Conservation (phyloP, 2,797 vertebrate species). For the Alauda arvensis region DNA sequence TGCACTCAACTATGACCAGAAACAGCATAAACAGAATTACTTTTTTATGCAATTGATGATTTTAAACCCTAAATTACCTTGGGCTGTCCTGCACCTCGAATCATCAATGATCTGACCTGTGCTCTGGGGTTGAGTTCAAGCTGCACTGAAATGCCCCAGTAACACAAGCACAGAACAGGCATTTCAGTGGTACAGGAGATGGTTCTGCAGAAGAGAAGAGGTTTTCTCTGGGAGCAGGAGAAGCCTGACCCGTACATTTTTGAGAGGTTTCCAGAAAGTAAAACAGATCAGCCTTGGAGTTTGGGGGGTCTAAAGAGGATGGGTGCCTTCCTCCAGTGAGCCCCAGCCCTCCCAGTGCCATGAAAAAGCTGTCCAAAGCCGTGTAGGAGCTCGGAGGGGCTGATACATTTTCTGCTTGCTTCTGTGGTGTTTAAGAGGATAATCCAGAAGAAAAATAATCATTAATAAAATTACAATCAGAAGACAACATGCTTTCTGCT, state of each 20-base stretch:
- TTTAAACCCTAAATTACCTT: background rate
- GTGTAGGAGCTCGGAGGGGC: accelerated
- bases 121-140: background rate
- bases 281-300: background rate
- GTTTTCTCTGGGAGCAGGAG: background rate
- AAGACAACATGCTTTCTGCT: background rate
- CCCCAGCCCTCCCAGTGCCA: background rate
- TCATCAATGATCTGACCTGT: accelerated
- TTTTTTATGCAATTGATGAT: background rate
- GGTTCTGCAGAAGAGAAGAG: background rate
- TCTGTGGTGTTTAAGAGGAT: background rate
- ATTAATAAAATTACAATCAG: background rate
- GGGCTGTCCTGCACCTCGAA: background rate
- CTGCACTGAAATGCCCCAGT: background rate
- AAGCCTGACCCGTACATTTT: background rate
- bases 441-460: too few species aligned
- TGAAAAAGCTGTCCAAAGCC: background rate
- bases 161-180: background rate
- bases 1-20: background rate
- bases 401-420: accelerated
- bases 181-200: background rate
- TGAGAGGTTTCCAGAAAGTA: background rate
- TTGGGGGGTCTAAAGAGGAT: background rate
- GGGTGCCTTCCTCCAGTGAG: background rate
- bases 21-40: background rate